Evolutionary conservation across 2,797 vertebrate genomes (phyloP).

Genomic region (Erethizon dorsatum): DNA sequence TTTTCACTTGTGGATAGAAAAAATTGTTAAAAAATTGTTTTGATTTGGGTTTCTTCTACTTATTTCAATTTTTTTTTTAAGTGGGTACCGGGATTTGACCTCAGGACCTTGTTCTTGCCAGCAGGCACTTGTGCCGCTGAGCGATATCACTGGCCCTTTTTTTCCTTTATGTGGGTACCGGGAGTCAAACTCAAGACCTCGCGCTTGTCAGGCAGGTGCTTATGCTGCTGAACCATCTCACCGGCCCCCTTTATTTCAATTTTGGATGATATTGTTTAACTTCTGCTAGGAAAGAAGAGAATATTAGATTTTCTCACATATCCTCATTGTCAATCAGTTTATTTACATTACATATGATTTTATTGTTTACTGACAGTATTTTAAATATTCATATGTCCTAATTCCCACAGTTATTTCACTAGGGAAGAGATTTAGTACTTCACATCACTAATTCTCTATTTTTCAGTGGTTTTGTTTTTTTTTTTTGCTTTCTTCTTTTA

Average conservation of each 20-base stretch:
- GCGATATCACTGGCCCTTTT: too few species aligned
- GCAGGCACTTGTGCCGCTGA: too few species aligned
- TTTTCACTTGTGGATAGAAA: neutral
- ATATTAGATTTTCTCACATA: neutral
- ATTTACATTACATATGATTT: neutral
- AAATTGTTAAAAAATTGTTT: neutral
- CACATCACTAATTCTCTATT: neutral
- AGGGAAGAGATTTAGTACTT: neutral
- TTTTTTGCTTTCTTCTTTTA: neutral
- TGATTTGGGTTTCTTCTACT: neutral
- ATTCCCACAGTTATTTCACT: neutral
- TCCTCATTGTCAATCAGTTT: neutral
- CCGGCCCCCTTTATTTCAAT: neutral
- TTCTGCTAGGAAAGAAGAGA: neutral
- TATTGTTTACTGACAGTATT: neutral
- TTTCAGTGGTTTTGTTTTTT: neutral
- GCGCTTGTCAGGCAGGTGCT: too few species aligned
- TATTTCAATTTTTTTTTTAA: neutral
- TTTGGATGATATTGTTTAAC: neutral
- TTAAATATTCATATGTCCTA: neutral
- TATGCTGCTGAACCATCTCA: too few species aligned
- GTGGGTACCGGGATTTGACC: too few species aligned
- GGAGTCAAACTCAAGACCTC: too few species aligned
- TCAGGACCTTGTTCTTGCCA: too few species aligned
- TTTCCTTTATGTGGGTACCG: too few species aligned